Evolutionary conservation across 2,797 vertebrate genomes (phyloP).

Genomic region (Margarornis squamiger): DNA sequence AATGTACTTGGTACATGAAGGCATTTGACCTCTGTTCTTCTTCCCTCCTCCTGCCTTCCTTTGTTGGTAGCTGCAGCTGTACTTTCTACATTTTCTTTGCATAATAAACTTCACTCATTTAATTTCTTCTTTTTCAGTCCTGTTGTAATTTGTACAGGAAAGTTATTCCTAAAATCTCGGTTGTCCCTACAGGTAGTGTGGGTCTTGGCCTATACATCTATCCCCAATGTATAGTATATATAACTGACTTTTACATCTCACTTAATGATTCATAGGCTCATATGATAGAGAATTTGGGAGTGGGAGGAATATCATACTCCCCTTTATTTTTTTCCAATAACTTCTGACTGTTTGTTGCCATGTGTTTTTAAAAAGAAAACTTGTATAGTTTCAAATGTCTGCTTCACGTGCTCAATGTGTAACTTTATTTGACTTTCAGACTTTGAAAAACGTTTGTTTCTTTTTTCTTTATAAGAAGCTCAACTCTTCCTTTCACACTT

Average conservation of each 20-base stretch:
- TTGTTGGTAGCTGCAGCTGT: background rate
- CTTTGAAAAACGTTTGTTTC: background rate
- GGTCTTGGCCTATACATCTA: background rate
- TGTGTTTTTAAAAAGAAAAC: background rate
- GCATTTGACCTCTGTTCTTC: background rate
- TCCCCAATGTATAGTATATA: background rate
- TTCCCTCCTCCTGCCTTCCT: background rate
- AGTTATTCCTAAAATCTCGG: background rate
- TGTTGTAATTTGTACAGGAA: background rate
- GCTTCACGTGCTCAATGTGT: background rate
- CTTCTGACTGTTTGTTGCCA: background rate
- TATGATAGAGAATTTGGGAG: background rate
- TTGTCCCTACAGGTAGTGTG: background rate
- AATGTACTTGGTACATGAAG: slow-evolving; percentile 16
- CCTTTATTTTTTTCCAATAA: background rate
- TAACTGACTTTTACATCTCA: background rate
- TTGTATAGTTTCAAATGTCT: background rate
- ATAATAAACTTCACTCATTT: background rate
- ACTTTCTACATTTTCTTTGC: background rate
- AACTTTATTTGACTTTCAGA: background rate
- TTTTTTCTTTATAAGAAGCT: background rate
- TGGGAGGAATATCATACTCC: background rate
- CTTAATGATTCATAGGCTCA: background rate
- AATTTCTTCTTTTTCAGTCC: background rate
- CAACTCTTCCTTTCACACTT: background rate